These are phyloP conservation scores for Drosophila algonquin DNA, from an alignment of 2,888 invertebrate genomes.

Conservation along the genomic window DNA sequence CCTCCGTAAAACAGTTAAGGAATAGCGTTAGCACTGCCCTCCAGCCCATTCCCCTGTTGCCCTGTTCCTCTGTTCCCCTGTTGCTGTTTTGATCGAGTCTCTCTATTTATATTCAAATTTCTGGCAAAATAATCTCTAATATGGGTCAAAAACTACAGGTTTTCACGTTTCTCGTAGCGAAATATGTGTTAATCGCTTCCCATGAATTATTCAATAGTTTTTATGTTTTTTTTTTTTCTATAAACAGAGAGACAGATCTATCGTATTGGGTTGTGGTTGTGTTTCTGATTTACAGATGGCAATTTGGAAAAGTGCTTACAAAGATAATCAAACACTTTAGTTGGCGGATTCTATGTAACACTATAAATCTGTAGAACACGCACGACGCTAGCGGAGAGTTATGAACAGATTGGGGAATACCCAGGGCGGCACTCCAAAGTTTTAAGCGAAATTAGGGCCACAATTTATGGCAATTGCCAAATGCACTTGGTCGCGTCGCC, in stretches of 20 bases:
- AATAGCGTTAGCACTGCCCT: slow-evolving; percentile 49
- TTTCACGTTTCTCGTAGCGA: slow-evolving; percentile 47
- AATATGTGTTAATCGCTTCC: slow-evolving; percentile 69
- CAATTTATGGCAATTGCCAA: slow-evolving; percentile 22
- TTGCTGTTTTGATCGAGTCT: slow-evolving; percentile 27
- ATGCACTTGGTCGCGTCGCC: slow-evolving; percentile 24
- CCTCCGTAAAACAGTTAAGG: slow-evolving; percentile 61
- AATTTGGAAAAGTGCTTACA: slow-evolving; percentile 43
- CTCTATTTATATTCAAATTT: slow-evolving; percentile 73
- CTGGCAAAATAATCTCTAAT: slow-evolving; percentile 56
- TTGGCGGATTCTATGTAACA: slow-evolving; percentile 18
- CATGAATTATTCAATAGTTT: slow-evolving; percentile 69
- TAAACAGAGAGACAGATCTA: slow-evolving; percentile 30
- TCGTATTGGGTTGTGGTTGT: neutral
- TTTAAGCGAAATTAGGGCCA: slow-evolving; percentile 16
- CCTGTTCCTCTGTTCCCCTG: too few relatives aligned
- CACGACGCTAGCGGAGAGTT: slow-evolving; percentile 5
- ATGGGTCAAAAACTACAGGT: slow-evolving; percentile 77
- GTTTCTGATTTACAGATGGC: slow-evolving; percentile 38
- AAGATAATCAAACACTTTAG: slow-evolving; percentile 41
- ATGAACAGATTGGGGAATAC: slow-evolving; percentile 18
- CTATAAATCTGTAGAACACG: slow-evolving; percentile 25
- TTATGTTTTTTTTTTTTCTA: slow-evolving; percentile 29
- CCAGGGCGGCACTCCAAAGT: neutral
- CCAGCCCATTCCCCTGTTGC: slow-evolving; percentile 24